phyloP scores from a whole-genome alignment of 1,140 invertebrate species.

The Rhagoletis pomonella region DNA sequence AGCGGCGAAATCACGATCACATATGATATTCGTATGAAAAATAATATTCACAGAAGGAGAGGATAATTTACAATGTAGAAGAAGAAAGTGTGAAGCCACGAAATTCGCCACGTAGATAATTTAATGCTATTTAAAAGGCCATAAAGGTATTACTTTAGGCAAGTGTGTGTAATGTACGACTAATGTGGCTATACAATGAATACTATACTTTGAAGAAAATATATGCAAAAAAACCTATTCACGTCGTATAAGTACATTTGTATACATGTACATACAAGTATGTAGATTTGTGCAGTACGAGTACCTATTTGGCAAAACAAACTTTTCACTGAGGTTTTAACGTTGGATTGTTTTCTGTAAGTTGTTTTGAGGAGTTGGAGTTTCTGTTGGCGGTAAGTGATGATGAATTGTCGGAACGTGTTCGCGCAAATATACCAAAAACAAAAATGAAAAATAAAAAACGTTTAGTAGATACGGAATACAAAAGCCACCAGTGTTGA shows the following conservation, averaged over 20 bases:
- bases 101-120: conserved; percentile 26
- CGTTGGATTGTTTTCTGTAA: neutral
- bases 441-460: neutral
- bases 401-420: conserved; percentile 51
- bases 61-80: neutral
- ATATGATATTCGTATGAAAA: conserved; percentile 31
- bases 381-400: conserved; percentile 1
- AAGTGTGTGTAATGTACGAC: no score
- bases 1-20: conserved; percentile 6
- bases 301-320: conserved; percentile 20
- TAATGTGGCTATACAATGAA: no score
- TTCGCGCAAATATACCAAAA: conserved; percentile 21
- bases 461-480: conserved; percentile 6
- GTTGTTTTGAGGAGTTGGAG: neutral
- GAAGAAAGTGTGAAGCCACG: conserved; percentile 34
- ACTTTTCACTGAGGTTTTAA: neutral
- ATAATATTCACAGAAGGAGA: neutral
- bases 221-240: neutral
- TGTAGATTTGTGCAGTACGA: neutral
- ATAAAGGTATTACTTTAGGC: conserved; percentile 25
- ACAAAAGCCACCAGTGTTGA: neutral
- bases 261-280: neutral
- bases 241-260: neutral
- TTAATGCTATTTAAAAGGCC: conserved; percentile 30
- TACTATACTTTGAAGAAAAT: neutral